These are phyloP conservation scores for Chelon labrosus DNA, from an alignment of 2,797 vertebrate species.

Conservation along the genomic window DNA sequence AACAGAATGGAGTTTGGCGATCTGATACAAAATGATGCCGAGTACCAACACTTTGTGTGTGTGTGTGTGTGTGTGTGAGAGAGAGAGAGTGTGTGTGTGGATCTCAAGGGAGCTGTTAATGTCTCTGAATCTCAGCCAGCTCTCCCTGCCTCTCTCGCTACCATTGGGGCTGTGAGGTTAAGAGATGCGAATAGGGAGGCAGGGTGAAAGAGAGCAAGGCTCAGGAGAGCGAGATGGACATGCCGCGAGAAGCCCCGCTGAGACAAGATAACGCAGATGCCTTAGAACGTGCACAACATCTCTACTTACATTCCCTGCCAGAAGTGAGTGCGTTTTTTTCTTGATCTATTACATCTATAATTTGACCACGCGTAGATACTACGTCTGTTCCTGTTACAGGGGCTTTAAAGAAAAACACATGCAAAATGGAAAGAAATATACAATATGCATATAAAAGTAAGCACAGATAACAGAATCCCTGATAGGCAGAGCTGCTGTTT, in stretches of 20 bases:
- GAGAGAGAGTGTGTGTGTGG: not conserved
- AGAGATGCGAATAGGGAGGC: constrained; percentile 11
- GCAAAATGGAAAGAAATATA: too few species aligned
- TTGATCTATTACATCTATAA: constrained; percentile 25
- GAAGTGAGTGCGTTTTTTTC: constrained; percentile 34
- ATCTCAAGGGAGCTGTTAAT: constrained; percentile 68
- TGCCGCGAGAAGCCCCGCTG: constrained; percentile 49
- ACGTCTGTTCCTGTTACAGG: too few species aligned
- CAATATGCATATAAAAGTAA: too few species aligned
- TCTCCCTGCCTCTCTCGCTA: constrained; percentile 13
- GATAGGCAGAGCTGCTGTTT: too few species aligned
- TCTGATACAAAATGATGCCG: constrained; percentile 30
- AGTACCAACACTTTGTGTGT: constrained; percentile 33
- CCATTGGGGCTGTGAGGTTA: constrained; percentile 30
- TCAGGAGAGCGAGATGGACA: constrained; percentile 44
- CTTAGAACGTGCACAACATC: constrained; percentile 50
- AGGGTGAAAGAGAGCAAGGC: constrained; percentile 39
- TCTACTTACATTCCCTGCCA: constrained; percentile 44
- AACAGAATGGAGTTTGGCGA: constrained; percentile 41
- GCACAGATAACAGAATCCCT: too few species aligned
- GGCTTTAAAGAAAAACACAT: too few species aligned
- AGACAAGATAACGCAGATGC: constrained; percentile 59
- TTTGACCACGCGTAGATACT: constrained; percentile 14
- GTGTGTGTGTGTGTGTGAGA: not conserved
- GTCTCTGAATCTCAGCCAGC: constrained; percentile 63